Evolutionary conservation across 1,140 invertebrate genomes (phyloP).

Genomic region (Zelostemma sp.): DNA sequence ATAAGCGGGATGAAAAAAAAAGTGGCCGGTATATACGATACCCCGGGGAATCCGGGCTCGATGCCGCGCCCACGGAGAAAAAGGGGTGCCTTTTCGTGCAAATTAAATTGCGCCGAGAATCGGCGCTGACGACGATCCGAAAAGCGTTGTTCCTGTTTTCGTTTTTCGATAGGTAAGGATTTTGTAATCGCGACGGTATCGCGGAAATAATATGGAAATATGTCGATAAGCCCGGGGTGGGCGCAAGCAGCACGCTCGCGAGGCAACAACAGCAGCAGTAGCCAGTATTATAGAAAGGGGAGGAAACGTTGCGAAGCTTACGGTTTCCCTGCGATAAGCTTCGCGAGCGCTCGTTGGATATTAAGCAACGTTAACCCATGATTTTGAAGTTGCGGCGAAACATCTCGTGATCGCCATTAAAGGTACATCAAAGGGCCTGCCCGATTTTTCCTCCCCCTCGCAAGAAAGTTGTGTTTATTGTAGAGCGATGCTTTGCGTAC

Average conservation of each 20-base stretch:
- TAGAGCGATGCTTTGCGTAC: constrained; percentile 11
- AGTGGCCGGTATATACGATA: no score
- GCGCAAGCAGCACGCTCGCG: constrained; percentile 32
- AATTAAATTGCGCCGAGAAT: no score
- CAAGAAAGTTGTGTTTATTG: constrained; percentile 28
- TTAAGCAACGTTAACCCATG: constrained; percentile 54
- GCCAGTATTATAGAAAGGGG: no score
- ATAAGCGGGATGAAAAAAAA: no score
- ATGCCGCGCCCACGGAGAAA: no score
- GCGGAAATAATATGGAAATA: constrained; percentile 52
- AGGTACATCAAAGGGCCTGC: constrained; percentile 30
- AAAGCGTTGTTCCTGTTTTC: no score
- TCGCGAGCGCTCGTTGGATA: constrained; percentile 42
- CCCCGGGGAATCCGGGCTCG: no score
- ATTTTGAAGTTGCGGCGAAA: constrained; percentile 48
- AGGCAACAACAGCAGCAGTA: no score
- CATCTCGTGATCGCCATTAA: constrained; percentile 53
- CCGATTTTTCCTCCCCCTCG: constrained; percentile 11
- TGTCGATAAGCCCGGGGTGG: constrained; percentile 29
- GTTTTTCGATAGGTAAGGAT: no score
- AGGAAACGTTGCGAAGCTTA: constrained; percentile 17
- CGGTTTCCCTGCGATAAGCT: constrained; percentile 41
- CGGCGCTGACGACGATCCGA: no score
- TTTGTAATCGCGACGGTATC: no score
- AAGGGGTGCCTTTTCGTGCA: no score